These are phyloP conservation scores for Glareola pratincola DNA, from an alignment of 2,113 vertebrate species.

Conservation along the genomic window DNA sequence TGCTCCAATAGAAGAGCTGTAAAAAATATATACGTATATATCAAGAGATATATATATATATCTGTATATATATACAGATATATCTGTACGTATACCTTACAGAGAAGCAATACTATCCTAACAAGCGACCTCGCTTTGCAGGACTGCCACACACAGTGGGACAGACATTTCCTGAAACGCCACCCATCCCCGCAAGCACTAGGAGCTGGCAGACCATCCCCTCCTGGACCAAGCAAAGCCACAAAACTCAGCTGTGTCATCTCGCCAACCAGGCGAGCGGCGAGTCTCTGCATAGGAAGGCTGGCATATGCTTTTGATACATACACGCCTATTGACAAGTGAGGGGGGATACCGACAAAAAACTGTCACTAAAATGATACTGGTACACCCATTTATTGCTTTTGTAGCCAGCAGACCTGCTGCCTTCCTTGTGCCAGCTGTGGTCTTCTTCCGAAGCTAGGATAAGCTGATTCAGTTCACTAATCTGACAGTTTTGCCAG, in stretches of 20 bases:
- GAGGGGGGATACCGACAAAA: rapidly evolving
- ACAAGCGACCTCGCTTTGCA: background rate
- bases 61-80: too few species aligned
- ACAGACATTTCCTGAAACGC: background rate
- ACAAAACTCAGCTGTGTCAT: background rate
- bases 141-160: background rate
- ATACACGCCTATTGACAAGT: rapidly evolving
- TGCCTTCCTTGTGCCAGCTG: background rate
- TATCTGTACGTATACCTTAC: background rate
- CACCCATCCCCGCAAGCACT: rapidly evolving
- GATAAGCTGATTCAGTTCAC: background rate
- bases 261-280: background rate
- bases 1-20: background rate
- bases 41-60: background rate
- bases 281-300: rapidly evolving
- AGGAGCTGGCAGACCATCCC: background rate
- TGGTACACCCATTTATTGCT: background rate
- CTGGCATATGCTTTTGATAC: background rate
- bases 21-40: background rate
- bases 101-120: background rate
- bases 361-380: background rate
- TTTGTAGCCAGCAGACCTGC: background rate
- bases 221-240: background rate
- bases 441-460: background rate
- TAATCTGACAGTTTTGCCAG: background rate